These are phyloP conservation scores for Cyprinodon tularosa DNA, from an alignment of 2,113 vertebrate genomes.

Conservation along the genomic window DNA sequence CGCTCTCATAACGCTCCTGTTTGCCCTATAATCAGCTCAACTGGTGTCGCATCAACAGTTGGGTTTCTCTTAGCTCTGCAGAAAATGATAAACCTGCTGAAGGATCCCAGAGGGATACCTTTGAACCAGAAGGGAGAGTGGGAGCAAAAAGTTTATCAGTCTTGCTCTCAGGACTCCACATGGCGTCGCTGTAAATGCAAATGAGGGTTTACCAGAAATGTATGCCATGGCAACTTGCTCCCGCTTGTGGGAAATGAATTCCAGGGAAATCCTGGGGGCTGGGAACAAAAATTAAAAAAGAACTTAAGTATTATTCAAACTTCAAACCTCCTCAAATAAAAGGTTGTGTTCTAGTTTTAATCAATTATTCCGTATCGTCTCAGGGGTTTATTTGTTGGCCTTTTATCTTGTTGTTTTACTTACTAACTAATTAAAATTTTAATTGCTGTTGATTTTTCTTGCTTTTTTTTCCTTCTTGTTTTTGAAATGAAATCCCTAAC, in stretches of 20 bases:
- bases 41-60: constrained; percentile 57
- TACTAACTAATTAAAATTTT: background rate
- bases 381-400: background rate
- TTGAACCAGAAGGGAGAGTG: background rate
- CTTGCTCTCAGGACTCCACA: background rate
- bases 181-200: constrained; percentile 14
- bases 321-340: background rate
- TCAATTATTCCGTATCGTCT: accelerated
- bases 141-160: constrained; percentile 14
- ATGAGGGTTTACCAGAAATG: background rate
- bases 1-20: constrained; percentile 11
- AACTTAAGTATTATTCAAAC: background rate
- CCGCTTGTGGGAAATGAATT: background rate
- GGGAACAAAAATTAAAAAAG: background rate
- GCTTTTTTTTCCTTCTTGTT: background rate
- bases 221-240: background rate
- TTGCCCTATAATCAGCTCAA: constrained; percentile 10
- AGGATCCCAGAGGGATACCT: background rate
- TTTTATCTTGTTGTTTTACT: background rate
- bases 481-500: background rate
- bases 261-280: constrained; percentile 12
- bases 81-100: constrained; percentile 13
- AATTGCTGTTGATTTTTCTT: background rate
- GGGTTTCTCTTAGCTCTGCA: constrained; percentile 2
- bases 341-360: background rate